Evolutionary conservation across 2,113 vertebrate genomes (phyloP), one percentile per base, ranked within the genome.

Genomic region (Erythrolamprus reginae): DNA sequence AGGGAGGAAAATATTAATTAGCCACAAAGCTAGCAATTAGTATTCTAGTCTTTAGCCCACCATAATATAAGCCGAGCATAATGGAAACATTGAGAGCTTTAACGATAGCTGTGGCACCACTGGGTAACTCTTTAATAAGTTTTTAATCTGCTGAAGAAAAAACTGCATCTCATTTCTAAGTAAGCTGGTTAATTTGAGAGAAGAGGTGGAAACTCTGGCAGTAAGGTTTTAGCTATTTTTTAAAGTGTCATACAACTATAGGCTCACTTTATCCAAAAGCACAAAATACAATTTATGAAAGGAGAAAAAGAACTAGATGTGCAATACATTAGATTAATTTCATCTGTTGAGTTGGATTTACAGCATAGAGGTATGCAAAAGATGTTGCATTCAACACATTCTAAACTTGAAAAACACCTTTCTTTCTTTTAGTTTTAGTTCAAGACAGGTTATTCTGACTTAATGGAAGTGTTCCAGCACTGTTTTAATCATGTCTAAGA

Each of bases 81-180:
- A 91, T 90, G 51, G 84, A 93, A 94, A 90, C 28, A 45, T 77
- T 88, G 52, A 89, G 53, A 92, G 90, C 6, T 4, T 52, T 52
- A 89, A 87, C 85, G 83, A 82, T 58, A 90, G 88, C 91, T 85
- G 53, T 89, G 88, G 91, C 85, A 90, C 85, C 87, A 90, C 91
- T 50, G 88, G 87, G 84, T 93, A 83, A 90, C 85, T 92, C 55
- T 93, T 90, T 92, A 93, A 91, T 89, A 93, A 92, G 77, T 89
- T 93, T 82, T 92, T 93, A 88, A 92, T 92, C 17, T 0, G 77
- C 47, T 82, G 2, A 52, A 86, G 3, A 92, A 51, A 65, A 92
- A 82, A 10, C 48, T 86, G 84, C 28, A 87, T 6, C 8, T 91
- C 5, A 28, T 89, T 94, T 92, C 50, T 33, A 91, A 92, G 15